Evolutionary conservation across 1,140 invertebrate species (phyloP).

Genomic region (Mercenaria mercenaria): DNA sequence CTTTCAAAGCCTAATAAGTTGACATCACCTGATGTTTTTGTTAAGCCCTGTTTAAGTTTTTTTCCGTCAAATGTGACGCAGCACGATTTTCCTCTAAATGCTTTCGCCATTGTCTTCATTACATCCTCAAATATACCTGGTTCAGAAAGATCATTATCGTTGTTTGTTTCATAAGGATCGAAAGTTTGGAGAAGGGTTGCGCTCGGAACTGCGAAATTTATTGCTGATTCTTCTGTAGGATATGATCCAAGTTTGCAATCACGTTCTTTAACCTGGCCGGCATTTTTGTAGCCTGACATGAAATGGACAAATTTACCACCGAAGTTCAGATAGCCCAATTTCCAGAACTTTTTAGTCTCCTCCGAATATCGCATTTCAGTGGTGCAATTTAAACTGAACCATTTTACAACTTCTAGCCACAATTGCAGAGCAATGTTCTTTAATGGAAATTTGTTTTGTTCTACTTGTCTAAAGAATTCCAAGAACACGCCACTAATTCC

Average conservation of each 20-base stretch:
- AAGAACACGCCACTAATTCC: not conserved
- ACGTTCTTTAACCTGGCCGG: not conserved
- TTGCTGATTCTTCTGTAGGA: not conserved
- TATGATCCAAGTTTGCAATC: not conserved
- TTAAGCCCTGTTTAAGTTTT: slow-evolving; percentile 18
- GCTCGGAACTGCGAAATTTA: slow-evolving; percentile 16
- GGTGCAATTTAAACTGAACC: not conserved
- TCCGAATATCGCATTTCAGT: slow-evolving; percentile 9
- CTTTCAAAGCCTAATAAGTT: slow-evolving; percentile 15
- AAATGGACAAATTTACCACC: slow-evolving; percentile 20
- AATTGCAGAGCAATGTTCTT: not conserved
- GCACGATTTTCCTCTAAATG: too few relatives aligned
- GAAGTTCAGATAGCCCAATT: not conserved
- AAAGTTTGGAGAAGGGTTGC: not conserved
- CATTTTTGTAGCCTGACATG: slow-evolving; percentile 23
- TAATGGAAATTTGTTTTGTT: not conserved
- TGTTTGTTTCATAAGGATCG: not conserved
- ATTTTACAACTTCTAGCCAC: slow-evolving; percentile 4
- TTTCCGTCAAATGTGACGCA: slow-evolving; percentile 34
- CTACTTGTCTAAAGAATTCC: not conserved
- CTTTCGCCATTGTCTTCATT: not conserved
- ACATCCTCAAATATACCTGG: not conserved
- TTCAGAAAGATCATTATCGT: not conserved
- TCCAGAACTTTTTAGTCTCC: slow-evolving; percentile 33
- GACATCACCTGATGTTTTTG: slow-evolving; percentile 11